Percentiles rank a stretch among this genome's conserved stretches.
Evolutionary conservation across 2,113 vertebrate species (phyloP).

Genomic region (Urocynchramus pylzowi): DNA sequence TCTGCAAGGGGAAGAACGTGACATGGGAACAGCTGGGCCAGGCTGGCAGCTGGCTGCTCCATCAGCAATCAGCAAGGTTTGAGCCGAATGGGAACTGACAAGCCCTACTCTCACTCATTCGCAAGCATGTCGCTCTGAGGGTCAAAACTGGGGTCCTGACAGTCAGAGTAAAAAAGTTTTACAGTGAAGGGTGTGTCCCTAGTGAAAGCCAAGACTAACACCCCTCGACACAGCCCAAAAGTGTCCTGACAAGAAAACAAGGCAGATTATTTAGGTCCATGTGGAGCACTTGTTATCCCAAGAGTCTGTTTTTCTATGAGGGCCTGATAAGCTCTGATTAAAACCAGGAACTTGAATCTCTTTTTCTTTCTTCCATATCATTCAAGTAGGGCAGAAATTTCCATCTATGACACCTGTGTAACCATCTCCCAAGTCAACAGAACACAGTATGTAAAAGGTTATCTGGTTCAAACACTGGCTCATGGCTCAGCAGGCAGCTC

Average conservation of each 20-base stretch:
- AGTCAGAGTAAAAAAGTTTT: neutral
- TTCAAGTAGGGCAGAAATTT: neutral
- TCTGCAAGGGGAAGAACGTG: slow-evolving; percentile 68
- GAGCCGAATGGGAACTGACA: neutral
- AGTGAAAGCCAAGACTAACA: neutral
- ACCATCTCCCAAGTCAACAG: neutral
- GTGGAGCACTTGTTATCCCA: neutral
- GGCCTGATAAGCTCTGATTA: neutral
- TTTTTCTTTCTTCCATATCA: neutral
- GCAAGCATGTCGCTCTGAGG: neutral
- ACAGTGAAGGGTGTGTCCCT: neutral
- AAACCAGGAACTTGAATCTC: neutral
- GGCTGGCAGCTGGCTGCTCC: neutral
- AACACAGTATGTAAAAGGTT: neutral
- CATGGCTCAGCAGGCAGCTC: neutral
- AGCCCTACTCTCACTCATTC: neutral
- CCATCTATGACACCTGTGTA: neutral
- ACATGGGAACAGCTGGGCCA: neutral
- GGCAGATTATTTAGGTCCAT: neutral
- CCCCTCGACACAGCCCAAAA: neutral
- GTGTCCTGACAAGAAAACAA: neutral
- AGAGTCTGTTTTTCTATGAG: neutral
- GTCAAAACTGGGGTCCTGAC: neutral
- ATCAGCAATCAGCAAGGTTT: neutral
- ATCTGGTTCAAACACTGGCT: neutral